Conservation (phyloP, 1,140 invertebrate genomes). For the Drepana arcuata region DNA sequence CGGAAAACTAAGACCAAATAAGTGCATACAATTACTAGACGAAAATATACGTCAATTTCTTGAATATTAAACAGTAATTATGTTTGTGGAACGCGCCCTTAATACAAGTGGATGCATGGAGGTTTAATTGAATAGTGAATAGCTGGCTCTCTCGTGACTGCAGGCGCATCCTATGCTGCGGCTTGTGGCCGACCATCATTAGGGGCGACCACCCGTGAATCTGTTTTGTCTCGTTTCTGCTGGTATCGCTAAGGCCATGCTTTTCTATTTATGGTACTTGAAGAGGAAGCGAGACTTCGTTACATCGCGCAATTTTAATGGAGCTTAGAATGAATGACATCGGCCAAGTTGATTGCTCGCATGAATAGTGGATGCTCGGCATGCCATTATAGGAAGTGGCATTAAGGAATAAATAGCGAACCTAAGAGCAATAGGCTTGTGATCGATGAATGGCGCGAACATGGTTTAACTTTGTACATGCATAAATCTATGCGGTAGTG, state of each 20-base stretch:
- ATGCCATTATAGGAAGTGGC: too few species aligned
- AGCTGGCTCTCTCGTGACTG: slow-evolving; percentile 10
- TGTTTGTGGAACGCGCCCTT: slow-evolving; percentile 10
- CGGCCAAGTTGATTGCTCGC: background rate
- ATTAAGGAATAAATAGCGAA: too few species aligned
- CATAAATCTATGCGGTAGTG: too few species aligned
- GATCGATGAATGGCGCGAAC: too few species aligned
- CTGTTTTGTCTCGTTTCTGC: slow-evolving; percentile 14
- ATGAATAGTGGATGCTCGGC: too few species aligned
- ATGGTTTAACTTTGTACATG: too few species aligned
- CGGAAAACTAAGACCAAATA: too few species aligned
- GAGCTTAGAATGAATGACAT: background rate
- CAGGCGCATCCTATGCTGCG: background rate
- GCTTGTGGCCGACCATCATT: slow-evolving; percentile 10
- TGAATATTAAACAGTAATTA: slow-evolving; percentile 15
- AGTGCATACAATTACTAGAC: too few species aligned
- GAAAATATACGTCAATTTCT: too few species aligned
- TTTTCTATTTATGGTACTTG: background rate
- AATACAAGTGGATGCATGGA: slow-evolving; percentile 16
- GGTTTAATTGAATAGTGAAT: slow-evolving; percentile 18
- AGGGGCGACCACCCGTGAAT: slow-evolving; percentile 20
- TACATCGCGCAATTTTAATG: background rate
- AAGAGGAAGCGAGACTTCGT: too few species aligned
- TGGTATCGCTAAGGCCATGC: background rate
- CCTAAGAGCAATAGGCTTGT: too few species aligned